A percentile compares a stretch with the other conserved stretches of the same genome.
Conservation (phyloP, 2,888 invertebrate genomes). For the Tubulanus polymorphus region DNA sequence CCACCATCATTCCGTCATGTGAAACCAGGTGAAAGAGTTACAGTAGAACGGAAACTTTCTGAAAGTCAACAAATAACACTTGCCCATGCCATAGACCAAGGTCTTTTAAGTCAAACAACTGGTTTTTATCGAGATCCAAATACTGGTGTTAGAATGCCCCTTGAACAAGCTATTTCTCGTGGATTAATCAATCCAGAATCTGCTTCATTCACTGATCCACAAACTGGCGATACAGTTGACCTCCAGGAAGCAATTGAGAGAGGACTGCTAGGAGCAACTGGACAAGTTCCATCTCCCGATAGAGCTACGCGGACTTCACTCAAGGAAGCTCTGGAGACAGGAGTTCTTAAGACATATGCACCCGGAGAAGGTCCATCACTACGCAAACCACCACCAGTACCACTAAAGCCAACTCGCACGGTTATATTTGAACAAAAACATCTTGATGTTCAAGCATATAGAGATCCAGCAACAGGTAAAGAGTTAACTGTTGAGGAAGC, state of each 20-base stretch:
- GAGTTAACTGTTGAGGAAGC: slow-evolving; percentile 63
- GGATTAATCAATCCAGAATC: slow-evolving; percentile 61
- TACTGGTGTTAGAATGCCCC: slow-evolving; percentile 59
- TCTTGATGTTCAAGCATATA: slow-evolving; percentile 32
- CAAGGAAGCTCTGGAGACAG: slow-evolving; percentile 16
- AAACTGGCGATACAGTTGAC: slow-evolving; percentile 64
- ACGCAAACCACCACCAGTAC: slow-evolving; percentile 38
- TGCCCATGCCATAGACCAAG: not conserved
- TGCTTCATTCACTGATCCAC: slow-evolving; percentile 18
- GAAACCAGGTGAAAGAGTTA: not conserved
- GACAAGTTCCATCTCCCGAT: not conserved
- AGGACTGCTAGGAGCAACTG: slow-evolving; percentile 23
- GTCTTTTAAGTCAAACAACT: slow-evolving; percentile 6
- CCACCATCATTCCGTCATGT: not conserved
- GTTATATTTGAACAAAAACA: slow-evolving; percentile 41
- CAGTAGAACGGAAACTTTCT: not conserved
- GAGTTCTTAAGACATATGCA: slow-evolving; percentile 13
- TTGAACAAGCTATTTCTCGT: slow-evolving; percentile 73
- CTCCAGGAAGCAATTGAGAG: slow-evolving; percentile 34
- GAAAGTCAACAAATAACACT: not conserved
- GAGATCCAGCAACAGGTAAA: slow-evolving; percentile 52
- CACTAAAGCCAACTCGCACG: slow-evolving; percentile 29
- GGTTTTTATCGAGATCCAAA: slow-evolving; percentile 20
- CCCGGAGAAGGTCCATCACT: slow-evolving; percentile 31
- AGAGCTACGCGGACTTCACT: slow-evolving; percentile 13